A percentile compares a stretch with the other conserved stretches of the same genome.
These are phyloP conservation scores for Cassiopea xamachana DNA, from an alignment of 30 jellyfish, hydroid and myxozoan species.

Conservation along the genomic window DNA sequence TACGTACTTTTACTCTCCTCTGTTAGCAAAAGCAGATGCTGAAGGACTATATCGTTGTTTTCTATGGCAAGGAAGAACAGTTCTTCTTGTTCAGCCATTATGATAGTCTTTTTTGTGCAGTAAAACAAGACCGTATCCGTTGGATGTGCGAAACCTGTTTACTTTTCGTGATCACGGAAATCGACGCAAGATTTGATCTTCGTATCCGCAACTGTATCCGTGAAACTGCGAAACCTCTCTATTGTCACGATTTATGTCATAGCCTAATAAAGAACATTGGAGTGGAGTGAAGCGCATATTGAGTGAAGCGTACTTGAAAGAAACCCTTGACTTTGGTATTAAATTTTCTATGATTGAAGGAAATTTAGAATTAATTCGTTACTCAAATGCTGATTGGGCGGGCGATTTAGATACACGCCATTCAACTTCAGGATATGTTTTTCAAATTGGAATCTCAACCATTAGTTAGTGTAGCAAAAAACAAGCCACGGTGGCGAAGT, in stretches of 20 bases:
- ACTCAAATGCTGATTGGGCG: too few species aligned
- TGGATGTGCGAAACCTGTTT: background rate
- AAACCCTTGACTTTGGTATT: too few species aligned
- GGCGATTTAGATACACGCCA: too few species aligned
- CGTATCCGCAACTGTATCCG: background rate
- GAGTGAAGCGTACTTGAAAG: too few species aligned
- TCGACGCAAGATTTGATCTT: background rate
- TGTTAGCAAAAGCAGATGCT: background rate
- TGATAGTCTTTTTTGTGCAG: background rate
- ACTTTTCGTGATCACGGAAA: background rate
- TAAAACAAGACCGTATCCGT: background rate
- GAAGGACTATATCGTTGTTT: background rate
- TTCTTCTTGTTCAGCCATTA: background rate
- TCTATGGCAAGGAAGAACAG: background rate
- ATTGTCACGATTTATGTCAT: background rate
- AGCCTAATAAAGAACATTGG: background rate
- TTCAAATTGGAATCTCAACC: too few species aligned
- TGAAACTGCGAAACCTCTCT: constrained; percentile 10
- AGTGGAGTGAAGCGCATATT: too few species aligned
- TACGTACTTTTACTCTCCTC: constrained; percentile 5
- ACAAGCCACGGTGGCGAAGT: too few species aligned
- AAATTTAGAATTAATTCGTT: too few species aligned
- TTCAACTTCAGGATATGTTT: too few species aligned
- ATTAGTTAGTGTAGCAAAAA: too few species aligned
- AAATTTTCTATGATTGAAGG: too few species aligned